Conservation (phyloP, 2,888 invertebrate genomes). For the Conistra vaccinii region DNA sequence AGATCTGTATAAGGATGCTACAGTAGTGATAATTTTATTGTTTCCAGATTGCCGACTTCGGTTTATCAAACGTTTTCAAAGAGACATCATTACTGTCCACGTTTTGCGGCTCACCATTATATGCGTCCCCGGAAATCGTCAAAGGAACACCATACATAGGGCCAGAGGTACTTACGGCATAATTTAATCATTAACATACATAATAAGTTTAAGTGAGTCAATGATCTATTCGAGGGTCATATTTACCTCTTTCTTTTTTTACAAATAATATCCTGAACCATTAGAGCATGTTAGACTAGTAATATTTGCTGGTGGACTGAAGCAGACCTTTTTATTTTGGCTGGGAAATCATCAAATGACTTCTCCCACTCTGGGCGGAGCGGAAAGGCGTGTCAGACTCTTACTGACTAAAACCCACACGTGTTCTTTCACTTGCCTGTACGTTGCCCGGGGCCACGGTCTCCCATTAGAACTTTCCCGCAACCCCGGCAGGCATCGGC, state of each 20-base stretch:
- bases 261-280: background rate
- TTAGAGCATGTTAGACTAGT: background rate
- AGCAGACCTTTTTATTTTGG: background rate
- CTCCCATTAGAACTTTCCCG: too few relatives aligned
- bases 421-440: too few relatives aligned
- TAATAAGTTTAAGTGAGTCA: conserved; percentile 15
- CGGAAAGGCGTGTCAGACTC: too few relatives aligned
- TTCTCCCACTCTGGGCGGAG: too few relatives aligned
- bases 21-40: background rate
- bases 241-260: background rate
- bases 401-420: too few relatives aligned
- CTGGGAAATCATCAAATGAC: too few relatives aligned
- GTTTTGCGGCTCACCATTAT: conserved; percentile 98
- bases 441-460: too few relatives aligned
- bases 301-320: background rate
- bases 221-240: conserved; percentile 2
- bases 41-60: conserved; percentile 98
- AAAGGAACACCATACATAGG: conserved; percentile 99
- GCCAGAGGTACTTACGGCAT: conserved; percentile 94
- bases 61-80: conserved; percentile 98
- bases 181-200: conserved; percentile 28
- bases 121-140: conserved; percentile 99
- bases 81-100: conserved; percentile 96
- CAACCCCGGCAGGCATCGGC: too few relatives aligned
- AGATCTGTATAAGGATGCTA: background rate